Conservation (phyloP, 2,113 vertebrate genomes). For the Vulpes ferrilata region DNA sequence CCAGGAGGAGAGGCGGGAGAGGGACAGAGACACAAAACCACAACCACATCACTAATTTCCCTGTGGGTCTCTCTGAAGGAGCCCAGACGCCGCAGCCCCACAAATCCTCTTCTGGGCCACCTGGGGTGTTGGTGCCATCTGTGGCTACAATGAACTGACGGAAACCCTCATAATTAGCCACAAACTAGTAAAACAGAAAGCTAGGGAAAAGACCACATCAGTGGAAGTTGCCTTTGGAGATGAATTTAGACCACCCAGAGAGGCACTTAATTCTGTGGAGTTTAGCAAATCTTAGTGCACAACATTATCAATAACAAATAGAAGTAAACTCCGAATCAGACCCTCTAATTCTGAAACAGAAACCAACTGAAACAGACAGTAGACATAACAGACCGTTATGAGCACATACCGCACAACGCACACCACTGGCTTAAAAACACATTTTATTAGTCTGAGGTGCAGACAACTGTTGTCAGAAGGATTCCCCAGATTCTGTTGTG, state of each 20-base stretch:
- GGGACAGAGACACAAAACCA: neutral
- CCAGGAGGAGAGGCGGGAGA: neutral
- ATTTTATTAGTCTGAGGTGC: neutral
- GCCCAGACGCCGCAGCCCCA: neutral
- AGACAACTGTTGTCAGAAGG: neutral
- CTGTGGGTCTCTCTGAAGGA: neutral
- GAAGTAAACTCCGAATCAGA: constrained; percentile 37
- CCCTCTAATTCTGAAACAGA: constrained; percentile 45
- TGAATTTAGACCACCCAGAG: constrained; percentile 75
- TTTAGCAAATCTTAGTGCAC: constrained; percentile 20
- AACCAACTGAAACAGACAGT: neutral
- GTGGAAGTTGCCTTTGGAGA: constrained; percentile 60
- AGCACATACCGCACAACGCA: neutral
- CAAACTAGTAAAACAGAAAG: constrained; percentile 67
- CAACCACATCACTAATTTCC: neutral
- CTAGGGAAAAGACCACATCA: constrained; percentile 69
- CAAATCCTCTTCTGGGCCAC: constrained; percentile 66
- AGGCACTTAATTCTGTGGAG: constrained; percentile 64
- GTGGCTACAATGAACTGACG: constrained; percentile 46
- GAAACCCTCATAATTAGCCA: constrained; percentile 69
- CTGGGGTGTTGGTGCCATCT: constrained; percentile 61
- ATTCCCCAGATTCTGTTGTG: neutral
- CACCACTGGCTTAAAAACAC: neutral
- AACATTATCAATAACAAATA: constrained; percentile 66
- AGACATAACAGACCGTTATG: neutral